Evolutionary conservation across 2,113 vertebrate species (phyloP).

Genomic region (Raja brachyura): DNA sequence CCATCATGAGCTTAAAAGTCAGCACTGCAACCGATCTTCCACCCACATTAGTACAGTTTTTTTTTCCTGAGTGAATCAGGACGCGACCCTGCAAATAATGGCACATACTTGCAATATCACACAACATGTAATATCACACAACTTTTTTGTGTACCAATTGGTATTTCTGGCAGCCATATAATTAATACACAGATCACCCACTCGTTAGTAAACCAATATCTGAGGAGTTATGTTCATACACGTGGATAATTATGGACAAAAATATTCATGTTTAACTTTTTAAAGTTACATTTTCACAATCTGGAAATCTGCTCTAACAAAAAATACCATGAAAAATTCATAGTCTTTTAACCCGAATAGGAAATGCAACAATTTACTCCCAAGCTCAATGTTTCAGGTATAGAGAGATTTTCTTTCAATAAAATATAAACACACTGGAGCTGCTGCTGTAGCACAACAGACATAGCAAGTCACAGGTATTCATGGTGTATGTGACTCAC

Average conservation of each 20-base stretch:
- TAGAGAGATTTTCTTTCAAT: background rate
- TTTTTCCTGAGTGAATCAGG: background rate
- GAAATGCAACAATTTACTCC: background rate
- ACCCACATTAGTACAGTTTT: background rate
- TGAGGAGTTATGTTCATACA: background rate
- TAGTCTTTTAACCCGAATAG: background rate
- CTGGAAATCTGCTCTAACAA: background rate
- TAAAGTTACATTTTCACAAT: background rate
- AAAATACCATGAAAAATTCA: background rate
- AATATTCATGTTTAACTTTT: background rate
- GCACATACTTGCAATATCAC: background rate
- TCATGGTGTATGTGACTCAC: conserved; percentile 28
- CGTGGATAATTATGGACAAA: background rate
- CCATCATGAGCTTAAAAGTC: background rate
- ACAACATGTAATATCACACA: background rate
- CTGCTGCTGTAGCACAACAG: conserved; percentile 15
- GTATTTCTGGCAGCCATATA: background rate
- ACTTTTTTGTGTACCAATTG: background rate
- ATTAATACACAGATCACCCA: background rate
- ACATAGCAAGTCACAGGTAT: conserved; percentile 34
- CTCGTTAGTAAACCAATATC: background rate
- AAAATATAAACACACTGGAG: conserved; percentile 1
- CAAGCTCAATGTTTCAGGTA: background rate
- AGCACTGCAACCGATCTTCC: background rate
- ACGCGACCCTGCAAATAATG: background rate